Base-by-base conservation (phyloP, 2,888 invertebrate species). In the Lymantria monacha region DNA sequence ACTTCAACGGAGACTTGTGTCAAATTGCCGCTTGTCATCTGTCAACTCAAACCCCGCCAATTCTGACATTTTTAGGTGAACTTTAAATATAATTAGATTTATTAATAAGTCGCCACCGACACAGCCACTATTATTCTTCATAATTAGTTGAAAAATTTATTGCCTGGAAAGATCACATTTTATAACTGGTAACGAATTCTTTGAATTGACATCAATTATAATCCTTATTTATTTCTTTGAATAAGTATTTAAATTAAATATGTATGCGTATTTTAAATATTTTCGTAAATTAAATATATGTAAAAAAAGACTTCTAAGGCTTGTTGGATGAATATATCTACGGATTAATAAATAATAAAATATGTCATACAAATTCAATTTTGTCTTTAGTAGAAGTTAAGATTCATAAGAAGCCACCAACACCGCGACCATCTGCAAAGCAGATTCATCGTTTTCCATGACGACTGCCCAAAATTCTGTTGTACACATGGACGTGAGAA, bases 401-500 rank as follows among this genome's bases (percentile, higher is more conserved):
- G 70, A 68, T 79, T 82, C 85, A 81, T 80, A 82, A 77, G 69
- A 59, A 68, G 64, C 81, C 82, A 80, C 79, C 14, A 51, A 53
- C 55, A 41, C 48, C 68, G 66, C 57, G 64, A 53, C 81, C 90
- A 90, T 88, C 83, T 90, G 90, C 86, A 83, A 72, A 67, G 68
- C 90, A 90, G 85, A 88, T 86, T 85, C 79, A 67, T 62, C 52
- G 48, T 56, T 61, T 71, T 68, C 64, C 68, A 69, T 65, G 58
- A 61, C 72, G 68, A 74, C 81, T 86, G 78, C 81, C 88, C 76
- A 87, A 89, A 90, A 88, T 78, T 72, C 83, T 83, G 84, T 81
- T 73, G 69, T 74, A 79, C 89, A 89, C 76, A 83, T 89, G 89
- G 79, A 83, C 82, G 85, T 87, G 87, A 79, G 86, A 87, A 87